A percentile compares a stretch with the other conserved stretches of the same genome.
Conservation (phyloP, 2,888 invertebrate genomes). For the Agriopis aurantiaria region DNA sequence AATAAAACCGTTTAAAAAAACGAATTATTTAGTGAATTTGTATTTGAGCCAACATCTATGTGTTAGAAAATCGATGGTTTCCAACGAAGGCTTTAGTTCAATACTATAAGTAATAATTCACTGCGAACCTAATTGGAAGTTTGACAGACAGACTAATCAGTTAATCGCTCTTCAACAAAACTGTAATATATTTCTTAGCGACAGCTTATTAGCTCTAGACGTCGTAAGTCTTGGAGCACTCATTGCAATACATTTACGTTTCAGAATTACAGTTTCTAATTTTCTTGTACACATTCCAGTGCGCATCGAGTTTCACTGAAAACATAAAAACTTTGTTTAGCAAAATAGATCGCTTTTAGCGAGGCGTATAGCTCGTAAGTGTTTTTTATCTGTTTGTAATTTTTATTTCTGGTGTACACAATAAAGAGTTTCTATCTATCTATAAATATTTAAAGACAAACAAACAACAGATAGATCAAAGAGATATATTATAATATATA, state of each 20-base stretch:
- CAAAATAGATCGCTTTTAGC: not conserved
- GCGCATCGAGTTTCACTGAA: not conserved
- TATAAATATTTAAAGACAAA: too few relatives aligned
- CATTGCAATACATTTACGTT: not conserved
- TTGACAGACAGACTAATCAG: conserved; percentile 10
- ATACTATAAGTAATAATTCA: conserved; percentile 7
- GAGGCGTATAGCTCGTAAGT: too few relatives aligned
- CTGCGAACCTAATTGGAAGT: conserved; percentile 7
- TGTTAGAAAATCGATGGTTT: not conserved
- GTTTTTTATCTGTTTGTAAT: too few relatives aligned
- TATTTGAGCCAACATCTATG: too few relatives aligned
- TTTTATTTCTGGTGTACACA: too few relatives aligned
- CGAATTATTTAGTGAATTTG: too few relatives aligned
- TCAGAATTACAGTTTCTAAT: not conserved
- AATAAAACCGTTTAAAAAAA: too few relatives aligned
- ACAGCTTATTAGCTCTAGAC: not conserved
- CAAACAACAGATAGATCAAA: too few relatives aligned
- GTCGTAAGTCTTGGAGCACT: not conserved
- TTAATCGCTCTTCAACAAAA: conserved; percentile 10
- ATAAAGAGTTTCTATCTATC: too few relatives aligned
- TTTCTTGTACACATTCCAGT: not conserved
- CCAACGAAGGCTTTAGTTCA: not conserved
- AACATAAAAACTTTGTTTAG: not conserved
- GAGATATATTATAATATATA: too few relatives aligned
- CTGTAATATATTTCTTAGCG: conserved; percentile 3